Percentiles rank a stretch among this genome's conserved stretches.
Conservation (phyloP, 2,113 vertebrate species). For the Puffinus mauretanicus region DNA sequence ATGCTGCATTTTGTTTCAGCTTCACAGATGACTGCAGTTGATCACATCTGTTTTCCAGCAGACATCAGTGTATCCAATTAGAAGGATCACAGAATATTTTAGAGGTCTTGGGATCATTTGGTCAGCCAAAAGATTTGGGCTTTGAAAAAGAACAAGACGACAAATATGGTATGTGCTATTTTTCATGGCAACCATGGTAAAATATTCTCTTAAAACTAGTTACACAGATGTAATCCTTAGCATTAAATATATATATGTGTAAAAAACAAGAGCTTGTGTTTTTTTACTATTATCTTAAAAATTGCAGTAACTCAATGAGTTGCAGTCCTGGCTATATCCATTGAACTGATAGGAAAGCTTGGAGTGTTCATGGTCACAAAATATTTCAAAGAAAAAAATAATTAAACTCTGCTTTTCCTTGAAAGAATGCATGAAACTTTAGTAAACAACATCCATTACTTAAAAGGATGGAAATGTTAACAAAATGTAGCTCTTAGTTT, state of each 20-base stretch:
- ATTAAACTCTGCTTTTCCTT: not conserved
- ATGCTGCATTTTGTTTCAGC: conserved; percentile 16
- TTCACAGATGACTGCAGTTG: conserved; percentile 35
- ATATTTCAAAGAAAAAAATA: not conserved
- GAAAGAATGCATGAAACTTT: not conserved
- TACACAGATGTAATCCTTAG: not conserved
- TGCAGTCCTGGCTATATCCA: not conserved
- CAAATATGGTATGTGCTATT: not conserved
- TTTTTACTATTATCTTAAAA: not conserved
- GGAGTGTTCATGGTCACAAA: not conserved
- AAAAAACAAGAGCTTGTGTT: rapidly evolving
- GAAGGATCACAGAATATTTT: conserved; percentile 54
- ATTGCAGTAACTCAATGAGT: not conserved
- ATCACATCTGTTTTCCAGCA: conserved; percentile 66
- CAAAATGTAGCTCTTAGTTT: not conserved
- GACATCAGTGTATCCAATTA: conserved; percentile 46
- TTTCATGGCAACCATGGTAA: not conserved
- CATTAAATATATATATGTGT: not conserved
- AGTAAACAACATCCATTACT: not conserved
- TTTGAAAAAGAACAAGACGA: conserved; percentile 12
- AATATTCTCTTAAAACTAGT: not conserved
- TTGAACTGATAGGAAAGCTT: not conserved
- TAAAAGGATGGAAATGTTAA: not conserved
- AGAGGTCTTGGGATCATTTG: conserved; percentile 40
- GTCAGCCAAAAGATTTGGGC: conserved; percentile 20